Percentiles rank a stretch among this genome's conserved stretches.
These are phyloP conservation scores for Cephus rjabovi DNA, from an alignment of 2,888 invertebrate genomes.

Conservation along the genomic window DNA sequence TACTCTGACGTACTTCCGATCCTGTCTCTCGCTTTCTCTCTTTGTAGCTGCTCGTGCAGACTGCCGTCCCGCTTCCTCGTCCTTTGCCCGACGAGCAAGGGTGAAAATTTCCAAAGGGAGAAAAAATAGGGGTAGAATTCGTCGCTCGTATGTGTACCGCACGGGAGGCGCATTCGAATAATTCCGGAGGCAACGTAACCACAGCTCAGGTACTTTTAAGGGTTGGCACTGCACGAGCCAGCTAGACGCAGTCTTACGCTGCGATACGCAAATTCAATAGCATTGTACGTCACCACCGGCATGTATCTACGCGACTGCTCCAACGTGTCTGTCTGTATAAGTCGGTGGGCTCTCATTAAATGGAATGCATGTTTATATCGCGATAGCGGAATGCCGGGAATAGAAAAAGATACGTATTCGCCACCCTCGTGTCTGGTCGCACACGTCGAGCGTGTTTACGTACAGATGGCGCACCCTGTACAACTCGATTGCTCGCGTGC, in stretches of 20 bases:
- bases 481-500: background rate
- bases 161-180: background rate
- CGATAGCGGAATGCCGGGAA: background rate
- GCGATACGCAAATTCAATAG: constrained; percentile 4
- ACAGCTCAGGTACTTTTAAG: background rate
- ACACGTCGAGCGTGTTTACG: background rate
- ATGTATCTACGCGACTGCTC: background rate
- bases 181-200: background rate
- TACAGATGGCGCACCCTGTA: background rate
- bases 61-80: too few relatives aligned
- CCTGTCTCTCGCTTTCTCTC: too few relatives aligned
- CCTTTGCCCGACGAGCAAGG: too few relatives aligned
- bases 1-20: too few relatives aligned
- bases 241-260: background rate
- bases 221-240: background rate
- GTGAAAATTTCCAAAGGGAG: too few relatives aligned
- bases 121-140: too few relatives aligned
- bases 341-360: constrained; percentile 1
- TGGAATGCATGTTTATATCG: background rate
- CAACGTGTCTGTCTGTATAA: background rate
- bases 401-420: background rate
- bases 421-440: background rate
- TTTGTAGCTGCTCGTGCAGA: too few relatives aligned
- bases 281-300: background rate
- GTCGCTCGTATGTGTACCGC: too few relatives aligned